Evolutionary conservation across 1,140 invertebrate species (phyloP), one percentile per base, ranked within the genome.

Genomic region (Chionoecetes opilio): DNA sequence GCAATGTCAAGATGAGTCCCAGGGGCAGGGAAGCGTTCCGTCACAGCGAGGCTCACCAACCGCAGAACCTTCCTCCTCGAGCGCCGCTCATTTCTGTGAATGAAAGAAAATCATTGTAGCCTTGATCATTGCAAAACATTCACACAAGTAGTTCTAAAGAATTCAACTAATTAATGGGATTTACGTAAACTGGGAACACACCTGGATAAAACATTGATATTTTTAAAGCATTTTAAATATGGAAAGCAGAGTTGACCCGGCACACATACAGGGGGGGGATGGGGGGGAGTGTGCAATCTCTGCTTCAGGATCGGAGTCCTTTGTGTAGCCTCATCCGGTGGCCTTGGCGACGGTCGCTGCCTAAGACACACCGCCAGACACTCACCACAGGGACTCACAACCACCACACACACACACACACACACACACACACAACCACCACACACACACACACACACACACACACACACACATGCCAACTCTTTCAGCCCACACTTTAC

Each of bases 361-460:
- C 63, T 17, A 11, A 75, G 63, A 75, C 63, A 21, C 46, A 53
- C 46, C 46, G 46, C 46, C 21, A n/a, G n/a, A 53, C 46, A 14
- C 46, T 53, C 46, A 53, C 46, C 46, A 53, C n/a, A n/a, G n/a
- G n/a, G n/a, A n/a, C n/a, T 53, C 21, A 9, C 46, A 53, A 14
- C 21, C 46, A 53, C 46, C 46, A 9, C 86, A 3, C 31, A 88
- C 86, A 88, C 32, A 88, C 86, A 88, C 86, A 88, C 86, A 88
- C 86, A 88, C 86, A 88, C 86, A 88, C 6, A 88, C 86, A 88
- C 86, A 88, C 86, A 32, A 88, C 32, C 6, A 38, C 9, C 46
- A 2, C 2, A 53, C 46, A 2, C 2, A 53, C 46, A 53, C 2
- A 9, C 8, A 53, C 8, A 53, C 46, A 53, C 2, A 53, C 46